Evolutionary conservation across 23 tunicate genomes (phyloP).

Genomic region (Aplidium turbinatum): DNA sequence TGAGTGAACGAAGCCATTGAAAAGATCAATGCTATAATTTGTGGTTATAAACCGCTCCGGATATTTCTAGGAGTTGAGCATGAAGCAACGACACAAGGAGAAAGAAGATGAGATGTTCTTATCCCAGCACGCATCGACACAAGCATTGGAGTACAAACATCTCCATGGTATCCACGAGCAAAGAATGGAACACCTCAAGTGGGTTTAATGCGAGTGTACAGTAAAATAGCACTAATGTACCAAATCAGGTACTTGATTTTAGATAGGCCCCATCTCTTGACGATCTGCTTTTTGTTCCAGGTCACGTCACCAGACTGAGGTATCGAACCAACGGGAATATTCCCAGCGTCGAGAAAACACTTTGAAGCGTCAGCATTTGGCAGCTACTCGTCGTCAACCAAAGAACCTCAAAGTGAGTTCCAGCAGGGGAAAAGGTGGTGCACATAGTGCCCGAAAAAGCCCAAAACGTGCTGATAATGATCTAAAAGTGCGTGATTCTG

Average conservation of each 20-base stretch:
- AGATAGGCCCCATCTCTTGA: too few species aligned
- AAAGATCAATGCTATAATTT: too few species aligned
- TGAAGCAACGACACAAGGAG: constrained; percentile 85
- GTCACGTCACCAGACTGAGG: constrained; percentile 89
- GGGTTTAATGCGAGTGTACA: too few species aligned
- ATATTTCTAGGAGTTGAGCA: constrained; percentile 67
- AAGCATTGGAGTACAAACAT: constrained; percentile 81
- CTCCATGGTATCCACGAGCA: constrained; percentile 68
- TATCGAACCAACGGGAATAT: constrained; percentile 88
- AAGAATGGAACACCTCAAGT: constrained; percentile 84
- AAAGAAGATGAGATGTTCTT: constrained; percentile 70
- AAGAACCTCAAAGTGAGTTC: constrained; percentile 88
- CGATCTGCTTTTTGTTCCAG: too few species aligned
- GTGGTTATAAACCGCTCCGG: not conserved
- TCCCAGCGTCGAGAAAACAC: constrained; percentile 74
- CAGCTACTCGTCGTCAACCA: constrained; percentile 89
- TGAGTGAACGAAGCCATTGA: too few species aligned
- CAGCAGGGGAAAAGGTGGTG: not conserved
- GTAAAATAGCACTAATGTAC: too few species aligned
- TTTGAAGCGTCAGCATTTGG: constrained; percentile 74
- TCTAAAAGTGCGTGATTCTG: not conserved
- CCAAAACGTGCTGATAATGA: not conserved
- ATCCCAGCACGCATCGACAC: constrained; percentile 82
- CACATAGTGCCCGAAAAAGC: not conserved
- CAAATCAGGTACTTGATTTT: too few species aligned